Evolutionary conservation across 2,888 invertebrate species (phyloP).

Genomic region (Troides aeacus): DNA sequence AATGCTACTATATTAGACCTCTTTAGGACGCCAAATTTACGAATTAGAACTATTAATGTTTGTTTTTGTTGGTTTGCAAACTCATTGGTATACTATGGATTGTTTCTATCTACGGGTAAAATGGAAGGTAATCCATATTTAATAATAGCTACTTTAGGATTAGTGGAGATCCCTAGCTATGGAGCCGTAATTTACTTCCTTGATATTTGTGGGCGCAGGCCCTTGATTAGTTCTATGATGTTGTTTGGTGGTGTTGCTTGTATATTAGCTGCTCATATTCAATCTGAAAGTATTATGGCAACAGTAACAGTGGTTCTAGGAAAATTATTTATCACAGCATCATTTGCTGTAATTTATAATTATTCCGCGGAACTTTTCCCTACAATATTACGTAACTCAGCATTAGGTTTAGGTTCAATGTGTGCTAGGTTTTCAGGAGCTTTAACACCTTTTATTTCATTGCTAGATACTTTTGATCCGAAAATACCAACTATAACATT

Average conservation of each 20-base stretch:
- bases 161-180: constrained; percentile 91
- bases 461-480: constrained; percentile 89
- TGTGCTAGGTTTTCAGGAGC: constrained; percentile 91
- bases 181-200: constrained; percentile 85
- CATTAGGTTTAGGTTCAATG: constrained; percentile 91
- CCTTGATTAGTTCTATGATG: constrained; percentile 88
- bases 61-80: constrained; percentile 94
- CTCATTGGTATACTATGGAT: constrained; percentile 91
- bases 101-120: constrained; percentile 89
- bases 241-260: constrained; percentile 88
- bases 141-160: constrained; percentile 87
- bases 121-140: constrained; percentile 90
- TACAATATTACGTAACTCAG: constrained; percentile 91
- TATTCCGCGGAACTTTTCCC: constrained; percentile 93
- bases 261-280: constrained; percentile 84
- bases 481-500: constrained; percentile 88
- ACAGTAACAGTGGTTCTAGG: constrained; percentile 86
- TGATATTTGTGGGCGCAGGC: constrained; percentile 87
- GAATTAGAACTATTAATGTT: constrained; percentile 88
- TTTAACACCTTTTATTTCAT: constrained; percentile 87
- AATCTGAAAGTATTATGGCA: constrained; percentile 77
- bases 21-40: constrained; percentile 88
- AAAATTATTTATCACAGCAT: constrained; percentile 90
- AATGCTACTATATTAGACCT: constrained; percentile 83
- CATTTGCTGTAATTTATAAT: constrained; percentile 93